Conservation (phyloP, 2,797 vertebrate species). For the Tadarida brasiliensis region DNA sequence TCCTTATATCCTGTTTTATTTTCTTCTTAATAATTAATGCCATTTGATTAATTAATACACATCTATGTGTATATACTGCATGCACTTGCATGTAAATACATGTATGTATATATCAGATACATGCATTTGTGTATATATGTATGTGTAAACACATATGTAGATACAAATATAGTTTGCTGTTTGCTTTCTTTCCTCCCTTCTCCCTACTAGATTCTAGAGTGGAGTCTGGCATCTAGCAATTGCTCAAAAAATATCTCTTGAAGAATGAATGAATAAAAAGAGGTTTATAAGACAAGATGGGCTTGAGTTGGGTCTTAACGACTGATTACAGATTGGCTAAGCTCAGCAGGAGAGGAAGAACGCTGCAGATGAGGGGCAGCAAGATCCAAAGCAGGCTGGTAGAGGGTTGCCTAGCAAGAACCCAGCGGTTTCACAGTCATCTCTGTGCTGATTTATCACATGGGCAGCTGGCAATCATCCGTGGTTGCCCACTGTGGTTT, state of each 20-base stretch:
- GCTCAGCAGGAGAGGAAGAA: neutral
- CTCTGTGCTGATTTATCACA: neutral
- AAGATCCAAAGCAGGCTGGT: neutral
- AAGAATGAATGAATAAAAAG: neutral
- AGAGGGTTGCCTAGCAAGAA: neutral
- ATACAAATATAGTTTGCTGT: neutral
- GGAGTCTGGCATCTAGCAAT: neutral
- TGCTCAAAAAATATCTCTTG: neutral
- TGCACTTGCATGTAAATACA: neutral
- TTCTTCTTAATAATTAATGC: conserved; percentile 16
- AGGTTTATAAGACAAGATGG: neutral
- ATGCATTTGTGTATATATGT: neutral
- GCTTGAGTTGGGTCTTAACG: neutral
- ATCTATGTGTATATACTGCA: neutral
- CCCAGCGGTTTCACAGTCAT: neutral
- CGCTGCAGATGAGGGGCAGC: neutral
- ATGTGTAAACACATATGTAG: neutral
- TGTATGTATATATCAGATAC: neutral
- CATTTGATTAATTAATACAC: neutral
- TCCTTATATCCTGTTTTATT: neutral
- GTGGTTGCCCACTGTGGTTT: conserved; percentile 61
- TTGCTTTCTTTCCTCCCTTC: neutral
- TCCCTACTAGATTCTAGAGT: neutral
- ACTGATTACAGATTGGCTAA: neutral
- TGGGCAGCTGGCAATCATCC: neutral